These are phyloP conservation scores for Gibbula magus DNA, from an alignment of 2,888 invertebrate species.

Conservation along the genomic window DNA sequence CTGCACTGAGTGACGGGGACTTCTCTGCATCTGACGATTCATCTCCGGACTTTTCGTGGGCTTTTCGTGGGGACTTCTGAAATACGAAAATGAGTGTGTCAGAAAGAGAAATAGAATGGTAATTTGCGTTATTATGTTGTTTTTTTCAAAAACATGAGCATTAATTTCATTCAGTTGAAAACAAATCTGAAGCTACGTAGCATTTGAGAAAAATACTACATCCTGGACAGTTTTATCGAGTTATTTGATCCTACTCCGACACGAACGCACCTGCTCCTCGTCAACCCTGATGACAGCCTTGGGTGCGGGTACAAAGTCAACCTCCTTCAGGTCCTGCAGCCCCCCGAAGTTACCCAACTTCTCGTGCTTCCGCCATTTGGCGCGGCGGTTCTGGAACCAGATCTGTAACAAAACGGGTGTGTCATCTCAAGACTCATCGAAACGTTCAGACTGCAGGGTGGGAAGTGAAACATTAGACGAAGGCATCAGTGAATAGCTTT, in stretches of 20 bases:
- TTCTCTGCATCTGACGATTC: not conserved
- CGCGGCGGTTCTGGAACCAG: slow-evolving; percentile 70
- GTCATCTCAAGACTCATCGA: not conserved
- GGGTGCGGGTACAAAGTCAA: slow-evolving; percentile 66
- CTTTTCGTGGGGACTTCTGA: not conserved
- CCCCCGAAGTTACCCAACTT: slow-evolving; percentile 70
- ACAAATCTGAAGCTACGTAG: no score
- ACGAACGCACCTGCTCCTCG: slow-evolving; percentile 39
- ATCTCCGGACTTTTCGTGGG: not conserved
- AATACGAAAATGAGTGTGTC: no score
- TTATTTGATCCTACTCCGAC: no score
- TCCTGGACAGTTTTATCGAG: no score
- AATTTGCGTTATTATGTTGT: no score
- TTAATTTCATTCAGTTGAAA: no score
- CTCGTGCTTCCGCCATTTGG: slow-evolving; percentile 70
- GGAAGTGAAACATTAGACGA: no score
- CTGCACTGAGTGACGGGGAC: not conserved
- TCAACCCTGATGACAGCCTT: slow-evolving; percentile 41
- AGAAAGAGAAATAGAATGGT: no score
- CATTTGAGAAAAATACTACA: no score
- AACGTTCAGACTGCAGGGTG: not conserved
- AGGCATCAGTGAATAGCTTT: no score
- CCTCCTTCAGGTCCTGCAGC: slow-evolving; percentile 62
- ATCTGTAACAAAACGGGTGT: slow-evolving; percentile 49
- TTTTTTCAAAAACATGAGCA: no score